Evolutionary conservation across 2,888 invertebrate genomes (phyloP), one percentile per base, ranked within the genome.

Genomic region (Brachycybe producta): DNA sequence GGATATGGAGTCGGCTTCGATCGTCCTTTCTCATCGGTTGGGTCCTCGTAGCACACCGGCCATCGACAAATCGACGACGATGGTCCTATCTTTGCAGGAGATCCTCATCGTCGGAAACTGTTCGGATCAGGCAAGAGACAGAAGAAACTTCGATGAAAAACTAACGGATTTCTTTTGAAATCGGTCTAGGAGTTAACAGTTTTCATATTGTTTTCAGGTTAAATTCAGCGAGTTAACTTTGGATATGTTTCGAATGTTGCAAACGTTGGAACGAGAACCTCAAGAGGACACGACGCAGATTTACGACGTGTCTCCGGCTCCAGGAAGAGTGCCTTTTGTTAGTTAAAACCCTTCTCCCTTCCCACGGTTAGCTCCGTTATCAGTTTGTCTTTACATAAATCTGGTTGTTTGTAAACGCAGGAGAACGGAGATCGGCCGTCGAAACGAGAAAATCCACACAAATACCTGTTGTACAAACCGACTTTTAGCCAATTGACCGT

Each of bases 231-330:
- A 95, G 69, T 72, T 95, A 58, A 94, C 94, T 13, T 81, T 95
- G 76, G 95, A 95, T 71, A 95, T 95, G 95, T 95, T 87, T 69
- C 76, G 94, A 60, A 92, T 95, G 81, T 75, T 94, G 53, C 95
- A 95, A 70, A 90, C 90, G 1, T 70, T 95, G 54, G 95, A 95
- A 67, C 73, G 90, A 56, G 92, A 95, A 65, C 87, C 90, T 11
- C 81, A 84, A 59, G 86, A 86, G 60, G 84, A 84, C 57, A 73
- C 78, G 44, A 81, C 80, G 61, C 80, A 82, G 66, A 71, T 77
- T 56, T 77, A 80, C 53, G 80, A 82, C 65, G 74, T 77, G 19
- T 80, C 81, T 19, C 80, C 81, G 61, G 75, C 80, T 5, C 77
- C 78, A 13, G 80, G 79, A 36, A 69, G 80, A 58, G 72, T 76